Conservation (phyloP, 2,888 invertebrate species). For the Arctia plantaginis region DNA sequence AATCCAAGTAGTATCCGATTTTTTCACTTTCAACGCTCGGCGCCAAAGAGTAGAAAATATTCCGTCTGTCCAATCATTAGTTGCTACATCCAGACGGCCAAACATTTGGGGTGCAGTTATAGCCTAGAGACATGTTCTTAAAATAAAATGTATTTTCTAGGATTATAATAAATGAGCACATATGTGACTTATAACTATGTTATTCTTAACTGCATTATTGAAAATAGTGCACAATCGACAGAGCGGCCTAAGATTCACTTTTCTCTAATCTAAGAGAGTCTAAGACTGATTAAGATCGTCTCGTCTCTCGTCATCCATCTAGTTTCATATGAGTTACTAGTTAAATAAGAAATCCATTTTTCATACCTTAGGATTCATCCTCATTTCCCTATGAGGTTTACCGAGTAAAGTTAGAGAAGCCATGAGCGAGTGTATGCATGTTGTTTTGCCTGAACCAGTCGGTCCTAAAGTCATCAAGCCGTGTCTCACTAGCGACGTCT, state of each 20-base stretch:
- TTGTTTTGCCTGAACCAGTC: slow-evolving; percentile 94
- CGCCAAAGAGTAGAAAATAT: slow-evolving; percentile 97
- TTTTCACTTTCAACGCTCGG: slow-evolving; percentile 92
- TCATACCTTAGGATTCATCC: slow-evolving; percentile 95
- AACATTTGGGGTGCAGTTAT: slow-evolving; percentile 98
- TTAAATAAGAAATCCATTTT: background rate
- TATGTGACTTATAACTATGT: too few relatives aligned
- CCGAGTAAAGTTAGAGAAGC: slow-evolving; percentile 92
- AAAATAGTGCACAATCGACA: too few relatives aligned
- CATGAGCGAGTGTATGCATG: slow-evolving; percentile 92
- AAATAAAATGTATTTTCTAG: too few relatives aligned
- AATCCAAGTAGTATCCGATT: slow-evolving; percentile 90
- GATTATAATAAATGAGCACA: too few relatives aligned
- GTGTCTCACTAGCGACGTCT: slow-evolving; percentile 95
- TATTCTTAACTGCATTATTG: too few relatives aligned
- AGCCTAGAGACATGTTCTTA: slow-evolving; percentile 81
- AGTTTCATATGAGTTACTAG: too few relatives aligned
- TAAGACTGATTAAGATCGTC: too few relatives aligned
- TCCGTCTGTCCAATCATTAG: slow-evolving; percentile 98
- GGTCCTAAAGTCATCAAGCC: slow-evolving; percentile 97
- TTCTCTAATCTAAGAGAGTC: too few relatives aligned
- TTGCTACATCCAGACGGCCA: slow-evolving; percentile 94
- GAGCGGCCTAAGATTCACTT: too few relatives aligned
- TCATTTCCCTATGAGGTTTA: slow-evolving; percentile 92
- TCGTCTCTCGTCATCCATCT: too few relatives aligned